phyloP scores from a whole-genome alignment of 2,113 vertebrate species.

The Natator depressus region DNA sequence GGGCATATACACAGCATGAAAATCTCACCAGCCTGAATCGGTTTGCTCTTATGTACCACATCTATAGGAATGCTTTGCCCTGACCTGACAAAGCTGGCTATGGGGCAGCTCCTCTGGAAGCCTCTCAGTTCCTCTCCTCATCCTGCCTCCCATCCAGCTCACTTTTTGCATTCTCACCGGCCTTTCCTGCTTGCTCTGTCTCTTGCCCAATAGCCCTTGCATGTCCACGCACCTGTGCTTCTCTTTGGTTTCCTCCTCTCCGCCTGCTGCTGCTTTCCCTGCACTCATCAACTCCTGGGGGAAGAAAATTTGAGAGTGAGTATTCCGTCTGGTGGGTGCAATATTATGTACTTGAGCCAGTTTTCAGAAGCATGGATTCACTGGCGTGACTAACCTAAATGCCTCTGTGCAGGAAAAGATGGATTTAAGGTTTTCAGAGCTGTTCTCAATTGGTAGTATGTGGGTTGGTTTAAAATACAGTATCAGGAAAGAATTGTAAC shows the following conservation, averaged over 20 bases:
- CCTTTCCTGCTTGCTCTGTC: not conserved
- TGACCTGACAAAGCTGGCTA: not conserved
- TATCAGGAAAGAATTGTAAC: not conserved
- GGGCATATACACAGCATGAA: not conserved
- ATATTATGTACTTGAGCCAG: too few relatives aligned
- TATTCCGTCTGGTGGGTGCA: too few relatives aligned
- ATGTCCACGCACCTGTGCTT: not conserved
- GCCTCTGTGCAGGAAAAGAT: not conserved
- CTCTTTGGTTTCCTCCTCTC: not conserved
- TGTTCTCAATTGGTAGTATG: not conserved
- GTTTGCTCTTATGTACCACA: not conserved
- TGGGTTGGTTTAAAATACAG: not conserved
- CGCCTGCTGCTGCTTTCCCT: too few relatives aligned
- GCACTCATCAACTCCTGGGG: too few relatives aligned
- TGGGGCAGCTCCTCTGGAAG: not conserved
- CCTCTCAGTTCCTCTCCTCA: fast-evolving
- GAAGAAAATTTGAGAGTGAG: too few relatives aligned
- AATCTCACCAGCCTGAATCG: not conserved
- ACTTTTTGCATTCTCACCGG: not conserved
- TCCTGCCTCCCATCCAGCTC: not conserved
- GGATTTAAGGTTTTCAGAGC: not conserved
- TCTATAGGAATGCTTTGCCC: not conserved
- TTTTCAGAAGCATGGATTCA: too few relatives aligned
- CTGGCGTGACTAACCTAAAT: too few relatives aligned
- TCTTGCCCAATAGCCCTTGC: not conserved